These are phyloP conservation scores for Megaceryle alcyon DNA, from an alignment of 2,797 vertebrate species.

Conservation along the genomic window DNA sequence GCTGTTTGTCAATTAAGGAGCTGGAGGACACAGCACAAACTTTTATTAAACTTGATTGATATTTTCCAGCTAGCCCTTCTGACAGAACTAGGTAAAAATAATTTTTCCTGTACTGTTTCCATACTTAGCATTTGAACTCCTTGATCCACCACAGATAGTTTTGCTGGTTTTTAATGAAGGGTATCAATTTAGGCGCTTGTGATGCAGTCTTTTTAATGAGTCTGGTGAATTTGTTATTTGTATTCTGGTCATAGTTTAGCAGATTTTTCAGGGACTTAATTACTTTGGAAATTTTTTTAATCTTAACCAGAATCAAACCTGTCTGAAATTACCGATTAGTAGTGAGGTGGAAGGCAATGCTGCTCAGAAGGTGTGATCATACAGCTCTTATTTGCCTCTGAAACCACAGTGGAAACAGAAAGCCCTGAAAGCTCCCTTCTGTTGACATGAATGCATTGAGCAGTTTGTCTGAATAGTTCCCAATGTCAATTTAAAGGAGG, in stretches of 20 bases:
- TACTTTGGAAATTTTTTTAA: background rate
- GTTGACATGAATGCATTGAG: background rate
- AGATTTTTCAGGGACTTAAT: background rate
- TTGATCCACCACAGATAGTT: too few species aligned
- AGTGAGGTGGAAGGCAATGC: background rate
- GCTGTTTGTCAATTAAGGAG: background rate
- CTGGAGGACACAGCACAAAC: background rate
- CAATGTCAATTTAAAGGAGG: background rate
- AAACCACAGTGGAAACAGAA: background rate
- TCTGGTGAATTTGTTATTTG: background rate
- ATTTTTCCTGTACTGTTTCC: background rate
- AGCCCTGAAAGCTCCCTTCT: background rate
- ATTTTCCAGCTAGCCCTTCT: background rate
- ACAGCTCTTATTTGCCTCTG: background rate
- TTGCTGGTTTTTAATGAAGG: rapidly evolving
- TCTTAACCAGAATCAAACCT: background rate
- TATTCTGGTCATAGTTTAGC: background rate
- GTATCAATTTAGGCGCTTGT: background rate
- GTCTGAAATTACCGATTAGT: background rate
- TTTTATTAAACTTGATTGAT: background rate
- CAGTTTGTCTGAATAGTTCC: background rate
- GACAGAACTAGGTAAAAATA: background rate
- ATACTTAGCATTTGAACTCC: background rate
- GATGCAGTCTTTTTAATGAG: background rate
- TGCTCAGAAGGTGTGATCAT: background rate